Base-by-base conservation (phyloP, 2,888 invertebrate species). In the Ophion costatus region DNA sequence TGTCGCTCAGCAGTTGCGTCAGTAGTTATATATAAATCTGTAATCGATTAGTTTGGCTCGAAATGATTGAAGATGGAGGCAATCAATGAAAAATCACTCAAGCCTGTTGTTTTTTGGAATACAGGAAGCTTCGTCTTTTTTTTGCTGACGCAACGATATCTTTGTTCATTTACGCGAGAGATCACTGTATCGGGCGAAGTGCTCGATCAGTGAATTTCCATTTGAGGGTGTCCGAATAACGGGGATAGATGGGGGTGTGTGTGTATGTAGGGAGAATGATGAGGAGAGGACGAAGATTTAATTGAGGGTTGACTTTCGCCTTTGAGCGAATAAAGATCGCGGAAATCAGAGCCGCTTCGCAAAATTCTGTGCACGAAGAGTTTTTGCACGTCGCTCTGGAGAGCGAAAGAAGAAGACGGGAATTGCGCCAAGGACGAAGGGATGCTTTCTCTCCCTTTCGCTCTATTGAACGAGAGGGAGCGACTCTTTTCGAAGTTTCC, bases 291-390 rank as follows among this genome's bases (percentile, higher is more conserved):
- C 64, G 73, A 76, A 42, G 57, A 45, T 81, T 76, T 75, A 66
- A 80, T 75, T 75, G 80, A 75, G 69, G 29, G 33, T 75, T 75
- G 57, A 59, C 61, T 71, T 56, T 70, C 73, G 59, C 71, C 38
- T 70, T 82, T 45, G 42, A 81, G 59, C 33, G 66, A 66, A 78
- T 73, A 56, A 74, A 78, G 61, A 74, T 84, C 61, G 66, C 63
- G 24, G 69, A 20, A 63, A 75, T 83, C 64, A 69, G 22, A 71
- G 56, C 33, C 33, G 38, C 22, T 29, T 73, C 33, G 10, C 1
- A 57, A 80, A 80, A 80, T 57, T 56, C 51, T 64, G 9, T 17
- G 14, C n/a, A 66, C 29, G 66, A 17, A 71, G 78, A 78, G 67
- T 69, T 69, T 75, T 61, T 63, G 6, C 73, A 14, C 42, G 24